Evolutionary conservation across 2,888 invertebrate genomes (phyloP).

Genomic region (Meliscaeva auricollis): DNA sequence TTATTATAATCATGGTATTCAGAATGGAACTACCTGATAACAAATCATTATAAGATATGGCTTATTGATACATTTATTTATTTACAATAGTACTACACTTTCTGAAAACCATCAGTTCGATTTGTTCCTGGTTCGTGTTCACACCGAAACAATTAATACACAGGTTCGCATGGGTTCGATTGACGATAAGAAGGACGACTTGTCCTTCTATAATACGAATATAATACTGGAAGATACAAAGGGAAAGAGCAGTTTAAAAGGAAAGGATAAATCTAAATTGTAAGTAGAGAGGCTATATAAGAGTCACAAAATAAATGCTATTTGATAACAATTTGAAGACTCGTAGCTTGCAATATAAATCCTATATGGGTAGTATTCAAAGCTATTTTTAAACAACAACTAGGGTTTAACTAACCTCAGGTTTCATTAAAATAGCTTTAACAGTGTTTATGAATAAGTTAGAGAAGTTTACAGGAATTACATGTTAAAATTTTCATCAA

Average conservation of each 20-base stretch:
- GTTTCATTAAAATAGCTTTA: no score
- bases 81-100: constrained; percentile 34
- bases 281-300: constrained; percentile 51
- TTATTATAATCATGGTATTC: constrained; percentile 25
- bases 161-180: constrained; percentile 44
- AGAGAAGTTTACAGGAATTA: no score
- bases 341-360: no score
- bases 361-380: no score
- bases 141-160: constrained; percentile 8
- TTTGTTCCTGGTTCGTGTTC: constrained; percentile 27
- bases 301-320: no score
- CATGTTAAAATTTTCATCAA: no score
- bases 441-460: no score
- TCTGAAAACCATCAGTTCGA: constrained; percentile 25
- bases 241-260: background rate
- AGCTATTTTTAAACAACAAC: no score
- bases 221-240: constrained; percentile 56
- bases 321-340: no score
- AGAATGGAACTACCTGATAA: constrained; percentile 50
- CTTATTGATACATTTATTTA: constrained; percentile 2
- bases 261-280: constrained; percentile 31
- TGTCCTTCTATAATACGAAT: constrained; percentile 64
- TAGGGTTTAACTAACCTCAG: no score
- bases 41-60: constrained; percentile 50
- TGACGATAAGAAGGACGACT: constrained; percentile 45